phyloP scores from a whole-genome alignment of 2,113 vertebrate species.

The Macaca mulatta region DNA sequence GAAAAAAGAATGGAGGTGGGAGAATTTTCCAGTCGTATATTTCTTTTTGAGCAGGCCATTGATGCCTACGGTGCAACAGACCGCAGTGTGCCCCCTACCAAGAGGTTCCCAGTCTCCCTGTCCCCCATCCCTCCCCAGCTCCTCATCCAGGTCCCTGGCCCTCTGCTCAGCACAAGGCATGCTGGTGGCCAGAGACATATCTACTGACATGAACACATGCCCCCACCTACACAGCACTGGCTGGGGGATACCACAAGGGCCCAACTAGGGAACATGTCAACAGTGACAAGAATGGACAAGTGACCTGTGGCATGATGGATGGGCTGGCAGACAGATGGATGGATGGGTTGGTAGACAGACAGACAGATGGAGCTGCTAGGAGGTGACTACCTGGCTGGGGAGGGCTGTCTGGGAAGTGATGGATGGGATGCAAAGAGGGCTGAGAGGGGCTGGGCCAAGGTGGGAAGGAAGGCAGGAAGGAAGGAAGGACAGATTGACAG shows the following conservation, averaged over 20 bases:
- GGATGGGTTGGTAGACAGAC: conserved; percentile 53
- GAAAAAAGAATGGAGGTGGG: neutral
- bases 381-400: conserved; percentile 50
- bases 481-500: conserved; percentile 53
- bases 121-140: neutral
- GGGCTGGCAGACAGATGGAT: conserved; percentile 47
- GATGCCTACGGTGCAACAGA: neutral
- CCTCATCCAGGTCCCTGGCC: neutral
- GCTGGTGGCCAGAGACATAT: neutral
- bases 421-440: conserved; percentile 55
- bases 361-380: conserved; percentile 18
- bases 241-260: neutral
- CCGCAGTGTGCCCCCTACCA: neutral
- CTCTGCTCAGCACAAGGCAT: neutral
- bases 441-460: neutral
- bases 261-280: neutral
- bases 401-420: conserved; percentile 64
- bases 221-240: neutral
- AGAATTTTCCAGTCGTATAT: neutral
- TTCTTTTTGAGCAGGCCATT: neutral
- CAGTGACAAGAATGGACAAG: neutral
- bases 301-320: conserved; percentile 8
- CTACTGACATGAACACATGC: neutral
- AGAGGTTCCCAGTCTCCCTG: neutral
- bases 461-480: neutral